Conservation (phyloP, 2,113 vertebrate species). For the crab-eating macaque (Macaca fascicularis) region T2T-MFA8v1.1 NC_088385.1:83260001-83260500, state of each 20-base stretch:
- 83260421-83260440: background rate
- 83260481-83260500: background rate
- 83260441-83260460: background rate
- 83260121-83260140: background rate
- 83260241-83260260: background rate
- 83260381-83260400: background rate
- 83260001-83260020: background rate
- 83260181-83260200: background rate
- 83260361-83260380: background rate
- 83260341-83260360: background rate
- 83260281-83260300: background rate
- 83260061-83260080: background rate
- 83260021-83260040: background rate
- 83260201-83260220: background rate
- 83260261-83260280: background rate
- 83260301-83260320: background rate
- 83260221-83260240: background rate
- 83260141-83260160: background rate
- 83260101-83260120: constrained; percentile 12
- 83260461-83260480: constrained; percentile 27
- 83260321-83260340: background rate
- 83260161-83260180: background rate
- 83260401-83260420: background rate
- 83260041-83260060: background rate
- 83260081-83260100: background rate